These are phyloP conservation scores for Panopea generosa DNA, from an alignment of 2,888 invertebrate genomes.

Conservation along the genomic window DNA sequence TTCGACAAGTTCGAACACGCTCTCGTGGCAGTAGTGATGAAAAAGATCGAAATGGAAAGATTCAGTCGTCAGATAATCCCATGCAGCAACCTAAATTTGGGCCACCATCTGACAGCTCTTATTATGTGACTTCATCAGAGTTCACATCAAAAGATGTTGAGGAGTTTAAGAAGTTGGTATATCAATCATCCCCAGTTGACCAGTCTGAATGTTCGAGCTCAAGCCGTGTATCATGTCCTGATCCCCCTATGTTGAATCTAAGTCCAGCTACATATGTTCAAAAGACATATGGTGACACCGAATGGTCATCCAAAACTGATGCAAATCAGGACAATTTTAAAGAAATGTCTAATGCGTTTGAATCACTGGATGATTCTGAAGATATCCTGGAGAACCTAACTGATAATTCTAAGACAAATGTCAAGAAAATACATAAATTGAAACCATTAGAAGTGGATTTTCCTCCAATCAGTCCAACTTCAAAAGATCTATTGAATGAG, in stretches of 20 bases:
- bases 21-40: constrained; percentile 27
- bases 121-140: constrained; percentile 56
- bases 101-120: constrained; percentile 39
- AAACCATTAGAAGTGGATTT: not conserved
- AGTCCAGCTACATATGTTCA: constrained; percentile 62
- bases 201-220: constrained; percentile 74
- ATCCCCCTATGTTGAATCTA: constrained; percentile 66
- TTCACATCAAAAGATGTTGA: constrained; percentile 74
- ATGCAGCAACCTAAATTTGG: constrained; percentile 56
- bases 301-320: not conserved
- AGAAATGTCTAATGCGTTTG: not conserved
- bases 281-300: constrained; percentile 11
- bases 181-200: constrained; percentile 32
- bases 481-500: constrained; percentile 30
- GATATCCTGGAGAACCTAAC: not conserved
- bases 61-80: constrained; percentile 33
- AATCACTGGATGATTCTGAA: not conserved
- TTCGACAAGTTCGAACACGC: too few species aligned
- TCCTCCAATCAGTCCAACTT: constrained; percentile 20
- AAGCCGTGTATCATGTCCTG: constrained; percentile 76
- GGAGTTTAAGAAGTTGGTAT: constrained; percentile 62
- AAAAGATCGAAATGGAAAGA: constrained; percentile 1
- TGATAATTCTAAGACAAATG: not conserved
- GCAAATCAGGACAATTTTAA: not conserved
- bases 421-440: not conserved